Conservation (phyloP, 2,888 invertebrate species). For the Cephus rjabovi region DNA sequence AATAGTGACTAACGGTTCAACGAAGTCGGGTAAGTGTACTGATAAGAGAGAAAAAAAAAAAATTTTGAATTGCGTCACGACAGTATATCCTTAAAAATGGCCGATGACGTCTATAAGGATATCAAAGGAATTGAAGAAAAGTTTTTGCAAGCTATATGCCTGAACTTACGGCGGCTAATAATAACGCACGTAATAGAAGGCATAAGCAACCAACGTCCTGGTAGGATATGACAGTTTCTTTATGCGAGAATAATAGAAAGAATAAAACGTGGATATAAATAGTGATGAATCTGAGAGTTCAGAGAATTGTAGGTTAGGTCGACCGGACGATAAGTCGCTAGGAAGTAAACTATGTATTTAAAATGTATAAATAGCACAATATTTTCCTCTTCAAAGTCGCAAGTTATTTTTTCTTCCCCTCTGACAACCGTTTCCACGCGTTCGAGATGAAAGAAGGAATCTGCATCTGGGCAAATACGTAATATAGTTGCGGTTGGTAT, state of each 20-base stretch:
- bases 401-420: background rate
- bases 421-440: background rate
- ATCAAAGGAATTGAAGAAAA: background rate
- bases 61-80: background rate
- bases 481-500: background rate
- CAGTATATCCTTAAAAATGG: background rate
- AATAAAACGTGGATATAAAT: conserved; percentile 26
- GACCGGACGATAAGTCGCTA: background rate
- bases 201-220: background rate
- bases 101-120: background rate
- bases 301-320: conserved; percentile 20
- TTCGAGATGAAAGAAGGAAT: background rate
- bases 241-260: background rate
- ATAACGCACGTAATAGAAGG: background rate
- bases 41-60: too few species aligned
- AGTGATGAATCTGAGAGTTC: conserved; percentile 33
- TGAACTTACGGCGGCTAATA: background rate
- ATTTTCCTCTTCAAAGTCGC: background rate
- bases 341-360: background rate
- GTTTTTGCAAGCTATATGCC: background rate
- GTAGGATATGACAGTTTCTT: background rate
- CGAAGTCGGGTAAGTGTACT: too few species aligned
- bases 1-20: too few species aligned
- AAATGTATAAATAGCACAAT: background rate
- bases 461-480: background rate